phyloP scores from a whole-genome alignment of 2,797 vertebrate species.

The Cercopithecus petaurista region DNA sequence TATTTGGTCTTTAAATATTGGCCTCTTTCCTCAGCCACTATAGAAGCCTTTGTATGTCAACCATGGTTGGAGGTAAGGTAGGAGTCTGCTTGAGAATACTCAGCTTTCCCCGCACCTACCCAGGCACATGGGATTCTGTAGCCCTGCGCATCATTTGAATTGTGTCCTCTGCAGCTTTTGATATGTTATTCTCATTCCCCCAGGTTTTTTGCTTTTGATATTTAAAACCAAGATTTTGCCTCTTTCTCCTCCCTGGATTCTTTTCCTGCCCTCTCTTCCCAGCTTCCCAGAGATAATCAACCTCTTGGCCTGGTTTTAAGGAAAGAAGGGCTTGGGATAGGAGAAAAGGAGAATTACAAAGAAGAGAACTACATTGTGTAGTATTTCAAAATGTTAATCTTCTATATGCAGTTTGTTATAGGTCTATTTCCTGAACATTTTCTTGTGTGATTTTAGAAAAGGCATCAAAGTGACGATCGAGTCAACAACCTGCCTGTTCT shows the following conservation, averaged over 20 bases:
- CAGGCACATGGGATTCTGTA: background rate
- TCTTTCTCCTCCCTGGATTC: background rate
- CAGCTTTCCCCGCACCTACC: background rate
- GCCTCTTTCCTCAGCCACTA: background rate
- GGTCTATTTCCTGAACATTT: slow-evolving; percentile 41
- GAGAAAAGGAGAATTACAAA: background rate
- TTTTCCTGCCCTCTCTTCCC: slow-evolving; percentile 4
- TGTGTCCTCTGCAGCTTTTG: background rate
- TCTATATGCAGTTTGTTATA: background rate
- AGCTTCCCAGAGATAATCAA: background rate
- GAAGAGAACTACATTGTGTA: background rate
- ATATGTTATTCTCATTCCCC: background rate
- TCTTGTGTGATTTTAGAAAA: slow-evolving; percentile 71
- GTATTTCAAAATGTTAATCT: slow-evolving; percentile 44
- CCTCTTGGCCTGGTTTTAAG: background rate
- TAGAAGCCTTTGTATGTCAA: background rate
- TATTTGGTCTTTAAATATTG: background rate
- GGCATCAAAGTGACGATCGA: slow-evolving; percentile 92
- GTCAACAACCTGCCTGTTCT: slow-evolving; percentile 94
- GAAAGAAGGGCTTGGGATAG: background rate
- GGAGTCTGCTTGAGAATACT: background rate
- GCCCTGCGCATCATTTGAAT: background rate
- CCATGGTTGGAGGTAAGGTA: background rate
- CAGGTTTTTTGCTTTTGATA: background rate
- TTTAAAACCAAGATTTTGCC: slow-evolving; percentile 8